Evolutionary conservation across 2,113 vertebrate species (phyloP), one percentile per base, ranked within the genome.

Genomic region (Alectura lathami): DNA sequence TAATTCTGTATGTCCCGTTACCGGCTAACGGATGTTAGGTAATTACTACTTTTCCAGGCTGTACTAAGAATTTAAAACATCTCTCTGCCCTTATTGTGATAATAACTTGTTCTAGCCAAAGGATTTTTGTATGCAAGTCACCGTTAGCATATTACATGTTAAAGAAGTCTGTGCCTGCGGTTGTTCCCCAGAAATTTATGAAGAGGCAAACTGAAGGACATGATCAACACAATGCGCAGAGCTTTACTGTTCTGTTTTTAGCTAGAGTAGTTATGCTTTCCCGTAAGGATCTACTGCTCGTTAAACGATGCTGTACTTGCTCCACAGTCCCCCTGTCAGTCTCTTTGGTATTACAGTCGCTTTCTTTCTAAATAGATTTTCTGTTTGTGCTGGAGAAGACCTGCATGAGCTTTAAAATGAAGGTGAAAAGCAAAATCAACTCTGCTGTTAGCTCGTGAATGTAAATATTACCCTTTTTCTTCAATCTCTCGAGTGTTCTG

Each of bases 331-430:
- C 77, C 82, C 69, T 93, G 42, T 64, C 83, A 88, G 57, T 48
- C 51, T 93, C 17, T 60, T 57, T 56, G 89, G 68, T 96, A 93
- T 94, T 95, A 89, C 87, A 88, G 51, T 93, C 53, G 69, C 48
- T 94, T 80, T 87, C 20, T 48, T 86, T 93, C 78, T 30, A 42
- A 78, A 59, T 22, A 89, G 42, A 21, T 63, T 67, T 76, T 85
- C 70, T 82, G 15, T 87, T 89, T 89, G 11, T 94, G 32, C 51
- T 78, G 43, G 4, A 62, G 4, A 62, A 90, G 72, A 86, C 16
- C 29, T 69, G 47, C 9, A 3, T 45, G 38, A 87, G 29, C 23
- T 17, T 86, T 57, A 75, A 15, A 67, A 75, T 36, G 26, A 86
- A 93, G 43, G 36, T 67, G 73, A 67, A 70, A 68, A 81, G 27